phyloP scores from a whole-genome alignment of 2,113 vertebrate species.

The Campylomormyrus numenius region DNA sequence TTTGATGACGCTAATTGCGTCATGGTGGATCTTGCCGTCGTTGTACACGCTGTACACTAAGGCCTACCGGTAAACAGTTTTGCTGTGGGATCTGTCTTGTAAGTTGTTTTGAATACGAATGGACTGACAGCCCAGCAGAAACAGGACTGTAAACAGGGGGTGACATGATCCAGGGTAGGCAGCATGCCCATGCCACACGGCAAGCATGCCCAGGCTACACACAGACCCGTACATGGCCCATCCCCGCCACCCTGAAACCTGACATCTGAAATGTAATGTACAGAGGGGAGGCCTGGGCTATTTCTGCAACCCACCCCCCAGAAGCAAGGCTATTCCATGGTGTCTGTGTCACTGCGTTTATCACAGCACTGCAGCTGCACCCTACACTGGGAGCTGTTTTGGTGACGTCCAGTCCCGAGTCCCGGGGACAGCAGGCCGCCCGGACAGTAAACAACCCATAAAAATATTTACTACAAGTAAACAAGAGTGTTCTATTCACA shows the following conservation, averaged over 20 bases:
- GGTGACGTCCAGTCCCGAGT: not conserved
- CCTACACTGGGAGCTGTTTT: not conserved
- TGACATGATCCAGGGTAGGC: not conserved
- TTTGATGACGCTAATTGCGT: not conserved
- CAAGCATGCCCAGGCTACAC: not conserved
- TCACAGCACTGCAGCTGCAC: not conserved
- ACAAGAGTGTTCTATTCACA: not conserved
- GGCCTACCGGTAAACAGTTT: not conserved
- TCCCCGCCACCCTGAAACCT: not conserved
- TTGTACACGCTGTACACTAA: not conserved
- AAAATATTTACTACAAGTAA: not conserved
- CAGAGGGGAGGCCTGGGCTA: not conserved
- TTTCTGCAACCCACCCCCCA: not conserved
- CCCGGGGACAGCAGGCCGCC: not conserved
- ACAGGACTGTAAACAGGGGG: not conserved
- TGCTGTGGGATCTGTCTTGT: not conserved
- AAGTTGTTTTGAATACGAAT: not conserved
- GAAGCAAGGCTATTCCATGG: not conserved
- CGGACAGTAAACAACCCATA: not conserved
- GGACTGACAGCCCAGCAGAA: not conserved
- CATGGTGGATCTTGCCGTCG: not conserved
- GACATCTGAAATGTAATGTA: not conserved
- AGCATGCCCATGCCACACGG: not conserved
- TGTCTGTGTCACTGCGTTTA: not conserved
- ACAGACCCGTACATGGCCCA: not conserved